Base-by-base conservation (phyloP, 2,797 vertebrate genomes). In the Channallabes apus region DNA sequence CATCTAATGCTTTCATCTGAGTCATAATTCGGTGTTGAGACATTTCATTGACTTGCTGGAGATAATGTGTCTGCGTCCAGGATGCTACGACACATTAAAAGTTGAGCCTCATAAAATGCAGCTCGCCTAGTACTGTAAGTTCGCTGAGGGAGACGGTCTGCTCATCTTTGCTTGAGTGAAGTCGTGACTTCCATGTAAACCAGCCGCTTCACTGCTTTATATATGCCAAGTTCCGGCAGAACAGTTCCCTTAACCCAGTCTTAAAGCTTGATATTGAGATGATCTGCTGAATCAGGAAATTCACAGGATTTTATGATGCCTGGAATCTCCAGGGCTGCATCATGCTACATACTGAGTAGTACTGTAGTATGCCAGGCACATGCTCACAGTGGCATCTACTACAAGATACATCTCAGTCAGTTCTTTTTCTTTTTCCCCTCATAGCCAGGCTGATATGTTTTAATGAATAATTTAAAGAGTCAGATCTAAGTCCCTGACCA, bases 401-500 rank as follows among this genome's bases (percentile, higher is more conserved):
- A 38, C 46, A 71, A 71, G 29, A 59, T 38, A 51, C n/a, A 38
- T 81, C 86, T 79, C 24, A 85, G 86, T 85, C 87, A 72, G 56
- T 2, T 2, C 90, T 89, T 92, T 93, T 91, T 92, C 51, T 54
- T 54, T 54, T 54, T 14, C 51, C 12, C 51, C 51, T 84, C 91
- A 91, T 89, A 89, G 46, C 46, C 69, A 79, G 72, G 85, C 86
- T 88, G 24, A 84, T 18, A 91, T 84, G 82, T 90, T 88, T 89
- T 3, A 86, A 93, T 95, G 78, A 92, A 95, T 94, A 91, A 94
- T 95, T 95, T 87, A 95, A 71, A 86, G 32, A 85, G 20, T 64
- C 81, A 87, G 89, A 80, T 87, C 86, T 80, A 75, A 59, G 22
- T 65, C 84, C 65, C 77, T 69, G 32, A 83, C 27, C n/a, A 51